These are phyloP conservation scores for Trachelipus rathkii DNA, from an alignment of 1,140 invertebrate species.

Conservation along the genomic window DNA sequence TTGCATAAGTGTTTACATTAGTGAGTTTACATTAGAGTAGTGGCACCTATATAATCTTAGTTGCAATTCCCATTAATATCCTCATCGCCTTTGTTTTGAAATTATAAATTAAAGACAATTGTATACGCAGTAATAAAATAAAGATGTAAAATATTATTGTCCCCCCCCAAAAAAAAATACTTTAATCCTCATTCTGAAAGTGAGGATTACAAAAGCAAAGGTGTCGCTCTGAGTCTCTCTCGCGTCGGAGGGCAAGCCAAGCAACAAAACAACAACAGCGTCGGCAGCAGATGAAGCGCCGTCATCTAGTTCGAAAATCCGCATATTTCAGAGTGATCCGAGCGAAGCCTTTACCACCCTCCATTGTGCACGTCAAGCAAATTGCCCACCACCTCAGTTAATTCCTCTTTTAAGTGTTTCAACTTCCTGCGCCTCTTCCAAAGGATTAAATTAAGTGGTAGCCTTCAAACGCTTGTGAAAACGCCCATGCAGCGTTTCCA, in stretches of 20 bases:
- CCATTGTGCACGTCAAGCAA: constrained; percentile 4
- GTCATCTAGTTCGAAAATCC: constrained; percentile 3
- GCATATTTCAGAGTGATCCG: neutral
- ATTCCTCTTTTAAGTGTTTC: neutral
- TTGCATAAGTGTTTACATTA: neutral
- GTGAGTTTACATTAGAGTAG: too few relatives aligned
- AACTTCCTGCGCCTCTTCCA: neutral
- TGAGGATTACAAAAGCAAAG: neutral
- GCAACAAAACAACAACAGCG: neutral
- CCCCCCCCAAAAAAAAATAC: neutral
- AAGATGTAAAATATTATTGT: too few relatives aligned
- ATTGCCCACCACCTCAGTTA: constrained; percentile 5
- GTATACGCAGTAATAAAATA: too few relatives aligned
- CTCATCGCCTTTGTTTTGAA: too few relatives aligned
- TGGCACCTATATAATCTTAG: too few relatives aligned
- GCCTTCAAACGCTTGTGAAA: neutral
- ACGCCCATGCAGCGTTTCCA: neutral
- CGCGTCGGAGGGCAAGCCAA: neutral
- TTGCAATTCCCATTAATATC: too few relatives aligned
- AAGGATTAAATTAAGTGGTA: neutral
- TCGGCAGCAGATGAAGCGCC: neutral
- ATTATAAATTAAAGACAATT: too few relatives aligned
- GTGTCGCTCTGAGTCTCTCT: too few relatives aligned
- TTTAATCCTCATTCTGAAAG: constrained; percentile 3
- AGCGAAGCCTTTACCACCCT: neutral